Conservation (phyloP, 1,140 invertebrate genomes). For the Drosophila nebulosa region DNA sequence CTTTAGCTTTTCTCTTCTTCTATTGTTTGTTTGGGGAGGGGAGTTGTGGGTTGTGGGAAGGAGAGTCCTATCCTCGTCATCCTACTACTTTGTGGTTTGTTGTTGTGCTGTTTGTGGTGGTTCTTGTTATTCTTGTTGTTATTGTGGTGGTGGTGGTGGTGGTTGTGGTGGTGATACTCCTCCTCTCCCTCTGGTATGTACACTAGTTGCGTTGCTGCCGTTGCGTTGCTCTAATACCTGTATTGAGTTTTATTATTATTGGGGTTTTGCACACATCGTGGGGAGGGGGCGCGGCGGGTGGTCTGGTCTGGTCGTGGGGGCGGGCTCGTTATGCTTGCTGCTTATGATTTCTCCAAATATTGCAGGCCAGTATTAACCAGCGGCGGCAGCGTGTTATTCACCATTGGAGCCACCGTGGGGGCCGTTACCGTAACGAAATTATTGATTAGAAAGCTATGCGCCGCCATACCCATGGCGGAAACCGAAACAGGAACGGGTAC, state of each 20-base stretch:
- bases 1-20: constrained; percentile 11
- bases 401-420: constrained; percentile 39
- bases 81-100: not conserved
- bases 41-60: not conserved
- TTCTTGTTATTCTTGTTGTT: not conserved
- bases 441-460: constrained; percentile 67
- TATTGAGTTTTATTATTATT: constrained; percentile 44
- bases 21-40: not conserved
- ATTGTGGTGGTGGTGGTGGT: not conserved
- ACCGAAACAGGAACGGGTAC: constrained; percentile 22
- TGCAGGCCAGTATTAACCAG: constrained; percentile 58
- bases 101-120: not conserved
- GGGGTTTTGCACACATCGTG: not conserved
- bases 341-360: constrained; percentile 64
- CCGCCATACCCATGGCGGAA: constrained; percentile 56
- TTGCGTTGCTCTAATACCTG: constrained; percentile 72
- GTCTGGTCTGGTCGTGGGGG: not conserved
- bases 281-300: not conserved
- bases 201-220: constrained; percentile 61
- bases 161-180: not conserved
- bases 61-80: not conserved
- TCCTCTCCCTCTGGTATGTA: constrained; percentile 31
- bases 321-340: no score
- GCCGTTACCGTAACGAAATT: constrained; percentile 72
- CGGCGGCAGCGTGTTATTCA: constrained; percentile 36